These are phyloP conservation scores for Drosophila prosaltans DNA, from an alignment of 1,140 invertebrate genomes.

Conservation along the genomic window DNA sequence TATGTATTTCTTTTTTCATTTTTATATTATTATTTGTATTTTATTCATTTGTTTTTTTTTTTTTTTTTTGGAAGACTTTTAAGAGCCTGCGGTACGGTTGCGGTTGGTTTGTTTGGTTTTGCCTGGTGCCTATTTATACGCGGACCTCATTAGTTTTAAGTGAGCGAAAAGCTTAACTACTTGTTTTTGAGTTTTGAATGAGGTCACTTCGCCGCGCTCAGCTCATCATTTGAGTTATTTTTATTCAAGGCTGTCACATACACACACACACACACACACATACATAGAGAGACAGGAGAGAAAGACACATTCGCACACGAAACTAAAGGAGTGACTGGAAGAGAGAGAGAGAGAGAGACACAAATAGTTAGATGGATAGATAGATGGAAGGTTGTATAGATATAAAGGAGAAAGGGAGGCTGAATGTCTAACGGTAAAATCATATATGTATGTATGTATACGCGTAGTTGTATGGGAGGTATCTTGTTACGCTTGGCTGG, in stretches of 20 bases:
- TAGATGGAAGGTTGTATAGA: conserved; percentile 9
- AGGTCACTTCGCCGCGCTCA: conserved; percentile 72
- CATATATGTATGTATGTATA: neutral
- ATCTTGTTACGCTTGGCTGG: conserved; percentile 52
- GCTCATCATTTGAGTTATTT: conserved; percentile 78
- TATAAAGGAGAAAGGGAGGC: conserved; percentile 27
- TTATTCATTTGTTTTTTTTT: conserved; percentile 30
- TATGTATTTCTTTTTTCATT: conserved; percentile 13
- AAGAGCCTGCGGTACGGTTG: conserved; percentile 59
- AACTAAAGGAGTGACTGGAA: conserved; percentile 2
- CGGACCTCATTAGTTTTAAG: conserved; percentile 79
- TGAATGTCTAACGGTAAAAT: conserved; percentile 14
- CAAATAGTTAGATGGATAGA: conserved; percentile 15
- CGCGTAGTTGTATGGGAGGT: neutral
- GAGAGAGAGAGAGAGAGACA: conserved; percentile 14
- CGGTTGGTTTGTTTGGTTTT: conserved; percentile 19
- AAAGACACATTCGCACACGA: conserved; percentile 2
- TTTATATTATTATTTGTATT: conserved; percentile 26
- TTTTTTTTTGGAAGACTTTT: conserved; percentile 37
- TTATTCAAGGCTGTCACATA: conserved; percentile 70
- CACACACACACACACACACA: conserved; percentile 9
- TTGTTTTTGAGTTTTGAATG: conserved; percentile 81
- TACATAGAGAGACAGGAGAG: conserved; percentile 31
- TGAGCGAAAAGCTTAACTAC: conserved; percentile 79
- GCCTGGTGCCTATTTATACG: conserved; percentile 69